phyloP scores from a whole-genome alignment of 2,797 vertebrate species.

The Halcyon smyrnensis region DNA sequence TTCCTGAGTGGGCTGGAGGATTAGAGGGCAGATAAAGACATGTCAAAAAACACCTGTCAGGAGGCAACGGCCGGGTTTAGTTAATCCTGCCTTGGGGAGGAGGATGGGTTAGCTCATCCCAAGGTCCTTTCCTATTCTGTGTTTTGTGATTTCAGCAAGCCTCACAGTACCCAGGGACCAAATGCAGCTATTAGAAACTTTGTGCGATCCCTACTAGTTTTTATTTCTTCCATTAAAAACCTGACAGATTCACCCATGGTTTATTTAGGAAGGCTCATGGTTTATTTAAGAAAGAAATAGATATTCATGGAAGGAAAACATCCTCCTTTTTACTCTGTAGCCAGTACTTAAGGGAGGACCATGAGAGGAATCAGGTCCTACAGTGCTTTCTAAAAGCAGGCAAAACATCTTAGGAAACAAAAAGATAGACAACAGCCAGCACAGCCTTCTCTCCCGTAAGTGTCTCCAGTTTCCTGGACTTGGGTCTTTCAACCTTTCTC shows the following conservation, averaged over 20 bases:
- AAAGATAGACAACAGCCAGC: not conserved
- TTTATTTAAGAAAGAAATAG: constrained; percentile 45
- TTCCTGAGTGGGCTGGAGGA: not conserved
- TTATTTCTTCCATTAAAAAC: not conserved
- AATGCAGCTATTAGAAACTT: constrained; percentile 1
- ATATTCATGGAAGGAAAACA: constrained; percentile 40
- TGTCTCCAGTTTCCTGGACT: not conserved
- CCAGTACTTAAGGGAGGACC: not conserved
- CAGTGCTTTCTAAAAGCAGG: not conserved
- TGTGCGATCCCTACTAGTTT: not conserved
- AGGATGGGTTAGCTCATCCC: not conserved
- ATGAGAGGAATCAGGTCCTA: not conserved
- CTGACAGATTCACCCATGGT: constrained; percentile 7
- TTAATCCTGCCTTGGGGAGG: not conserved
- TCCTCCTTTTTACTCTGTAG: constrained; percentile 8
- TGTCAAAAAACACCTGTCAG: not conserved
- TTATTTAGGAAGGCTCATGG: constrained; percentile 43
- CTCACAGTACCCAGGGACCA: not conserved
- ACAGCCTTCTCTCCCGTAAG: not conserved
- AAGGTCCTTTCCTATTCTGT: not conserved
- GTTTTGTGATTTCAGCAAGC: not conserved
- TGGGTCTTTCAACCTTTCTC: not conserved
- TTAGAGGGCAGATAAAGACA: not conserved
- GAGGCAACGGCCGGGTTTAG: not conserved
- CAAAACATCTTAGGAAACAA: not conserved